Percentiles rank a stretch among this genome's conserved stretches.
Evolutionary conservation across 2,797 vertebrate genomes (phyloP).

Genomic region (Enteromius anoplus): DNA sequence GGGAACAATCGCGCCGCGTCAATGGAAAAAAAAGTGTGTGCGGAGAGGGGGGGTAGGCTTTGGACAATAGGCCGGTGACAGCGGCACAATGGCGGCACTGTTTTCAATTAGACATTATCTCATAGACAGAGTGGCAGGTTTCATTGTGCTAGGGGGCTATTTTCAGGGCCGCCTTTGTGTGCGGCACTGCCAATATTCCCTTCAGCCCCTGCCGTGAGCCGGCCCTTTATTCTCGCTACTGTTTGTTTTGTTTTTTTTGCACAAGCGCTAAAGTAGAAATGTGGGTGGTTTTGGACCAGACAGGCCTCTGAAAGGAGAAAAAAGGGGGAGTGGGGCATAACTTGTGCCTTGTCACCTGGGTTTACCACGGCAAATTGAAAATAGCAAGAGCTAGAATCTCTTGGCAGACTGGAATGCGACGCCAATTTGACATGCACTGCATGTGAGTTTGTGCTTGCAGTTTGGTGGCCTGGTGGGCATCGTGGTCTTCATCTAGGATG

Average conservation of each 20-base stretch:
- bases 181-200: slow-evolving; percentile 87
- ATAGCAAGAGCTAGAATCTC: background rate
- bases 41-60: slow-evolving; percentile 63
- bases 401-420: background rate
- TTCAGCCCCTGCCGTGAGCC: slow-evolving; percentile 79
- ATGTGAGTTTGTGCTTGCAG: background rate
- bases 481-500: slow-evolving; percentile 7
- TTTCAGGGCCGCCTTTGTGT: slow-evolving; percentile 98
- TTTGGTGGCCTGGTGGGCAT: slow-evolving; percentile 5
- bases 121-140: slow-evolving; percentile 99
- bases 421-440: slow-evolving; percentile 11
- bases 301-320: slow-evolving; percentile 39
- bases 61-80: slow-evolving; percentile 99
- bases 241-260: slow-evolving; percentile 61
- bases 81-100: slow-evolving; percentile 96
- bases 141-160: slow-evolving; percentile 92
- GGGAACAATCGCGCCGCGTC: slow-evolving; percentile 97
- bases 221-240: slow-evolving; percentile 61
- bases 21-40: slow-evolving; percentile 86
- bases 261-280: slow-evolving; percentile 55
- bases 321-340: slow-evolving; percentile 36
- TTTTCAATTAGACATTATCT: slow-evolving; percentile 99
- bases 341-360: slow-evolving; percentile 48
- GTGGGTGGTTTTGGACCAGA: slow-evolving; percentile 61
- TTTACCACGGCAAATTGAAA: slow-evolving; percentile 36